phyloP scores from a whole-genome alignment of 2,888 invertebrate genomes.

The Encarsia formosa region DNA sequence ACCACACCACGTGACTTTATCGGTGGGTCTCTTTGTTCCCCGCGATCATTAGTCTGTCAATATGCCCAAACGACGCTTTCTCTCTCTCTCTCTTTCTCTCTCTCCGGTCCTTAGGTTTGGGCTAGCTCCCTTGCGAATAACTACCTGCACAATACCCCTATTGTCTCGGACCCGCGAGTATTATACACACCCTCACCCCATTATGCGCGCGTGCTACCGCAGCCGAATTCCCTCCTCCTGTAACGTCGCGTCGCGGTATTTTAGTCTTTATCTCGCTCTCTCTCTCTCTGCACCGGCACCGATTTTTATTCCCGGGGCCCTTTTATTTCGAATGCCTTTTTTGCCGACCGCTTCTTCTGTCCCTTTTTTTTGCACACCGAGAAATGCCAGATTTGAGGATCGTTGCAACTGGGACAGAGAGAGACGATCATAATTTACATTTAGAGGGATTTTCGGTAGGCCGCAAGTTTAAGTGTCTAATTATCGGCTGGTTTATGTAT shows the following conservation, averaged over 20 bases:
- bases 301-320: neutral
- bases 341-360: conserved; percentile 13
- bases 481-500: too few relatives aligned
- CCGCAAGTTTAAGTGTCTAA: too few relatives aligned
- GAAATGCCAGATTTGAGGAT: too few relatives aligned
- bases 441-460: too few relatives aligned
- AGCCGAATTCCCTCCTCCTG: neutral
- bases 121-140: conserved; percentile 29
- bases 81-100: neutral
- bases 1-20: conserved; percentile 43
- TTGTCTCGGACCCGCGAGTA: conserved; percentile 48
- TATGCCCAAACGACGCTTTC: conserved; percentile 51
- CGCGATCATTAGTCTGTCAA: conserved; percentile 52
- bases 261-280: neutral
- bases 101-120: neutral
- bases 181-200: conserved; percentile 49
- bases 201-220: conserved; percentile 36
- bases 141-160: conserved; percentile 50
- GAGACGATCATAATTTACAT: too few relatives aligned
- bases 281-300: neutral
- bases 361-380: too few relatives aligned
- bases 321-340: conserved; percentile 13
- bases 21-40: conserved; percentile 49
- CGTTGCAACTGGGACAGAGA: too few relatives aligned
- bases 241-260: neutral